Conservation (phyloP, 2,888 invertebrate species). For the Melanostoma scalare region DNA sequence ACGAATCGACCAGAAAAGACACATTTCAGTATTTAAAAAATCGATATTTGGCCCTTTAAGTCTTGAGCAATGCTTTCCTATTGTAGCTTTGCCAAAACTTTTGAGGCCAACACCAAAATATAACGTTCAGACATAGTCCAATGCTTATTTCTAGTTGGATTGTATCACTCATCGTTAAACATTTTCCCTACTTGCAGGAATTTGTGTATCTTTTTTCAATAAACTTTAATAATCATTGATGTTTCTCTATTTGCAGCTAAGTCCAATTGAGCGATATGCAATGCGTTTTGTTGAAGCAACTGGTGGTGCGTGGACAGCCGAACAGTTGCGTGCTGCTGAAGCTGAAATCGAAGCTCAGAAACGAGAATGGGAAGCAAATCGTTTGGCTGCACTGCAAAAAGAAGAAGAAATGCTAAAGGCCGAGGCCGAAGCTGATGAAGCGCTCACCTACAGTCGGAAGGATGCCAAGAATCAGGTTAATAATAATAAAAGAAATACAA, state of each 20-base stretch:
- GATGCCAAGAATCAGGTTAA: slow-evolving; percentile 94
- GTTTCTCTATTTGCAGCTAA: slow-evolving; percentile 85
- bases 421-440: slow-evolving; percentile 85
- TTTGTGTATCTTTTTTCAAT: background rate
- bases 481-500: slow-evolving; percentile 79
- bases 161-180: slow-evolving; percentile 76
- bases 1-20: no score
- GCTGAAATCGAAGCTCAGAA: slow-evolving; percentile 93
- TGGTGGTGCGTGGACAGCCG: slow-evolving; percentile 89
- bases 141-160: slow-evolving; percentile 56
- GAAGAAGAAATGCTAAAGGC: slow-evolving; percentile 85
- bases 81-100: slow-evolving; percentile 37
- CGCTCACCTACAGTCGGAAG: slow-evolving; percentile 89
- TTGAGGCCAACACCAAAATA: slow-evolving; percentile 40
- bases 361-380: slow-evolving; percentile 93
- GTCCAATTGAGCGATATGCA: slow-evolving; percentile 97
- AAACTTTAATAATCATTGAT: slow-evolving; percentile 3
- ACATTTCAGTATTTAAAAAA: no score
- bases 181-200: background rate
- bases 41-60: slow-evolving; percentile 5
- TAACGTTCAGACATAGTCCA: slow-evolving; percentile 69
- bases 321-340: slow-evolving; percentile 93
- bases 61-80: slow-evolving; percentile 34
- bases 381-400: slow-evolving; percentile 87
- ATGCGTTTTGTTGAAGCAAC: slow-evolving; percentile 95